Evolutionary conservation across 1,140 invertebrate species (phyloP).

Genomic region (Euwallacea similis): DNA sequence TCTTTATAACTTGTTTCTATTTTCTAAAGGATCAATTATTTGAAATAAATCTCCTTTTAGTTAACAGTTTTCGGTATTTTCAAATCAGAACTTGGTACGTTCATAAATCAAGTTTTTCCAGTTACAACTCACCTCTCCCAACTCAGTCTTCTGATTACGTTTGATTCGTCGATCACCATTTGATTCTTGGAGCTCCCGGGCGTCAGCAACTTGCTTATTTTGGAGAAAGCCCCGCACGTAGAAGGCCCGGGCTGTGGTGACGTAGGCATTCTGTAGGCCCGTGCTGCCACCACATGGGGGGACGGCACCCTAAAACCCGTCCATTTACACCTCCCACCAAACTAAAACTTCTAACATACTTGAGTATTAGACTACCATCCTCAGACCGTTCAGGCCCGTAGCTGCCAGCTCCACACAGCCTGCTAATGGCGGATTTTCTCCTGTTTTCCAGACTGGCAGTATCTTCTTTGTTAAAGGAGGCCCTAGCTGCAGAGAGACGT

Average conservation of each 20-base stretch:
- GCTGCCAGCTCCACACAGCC: conserved; percentile 53
- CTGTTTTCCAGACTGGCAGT: conserved; percentile 55
- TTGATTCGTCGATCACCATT: conserved; percentile 53
- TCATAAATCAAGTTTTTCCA: too few relatives aligned
- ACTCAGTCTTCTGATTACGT: conserved; percentile 68
- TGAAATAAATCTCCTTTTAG: too few relatives aligned
- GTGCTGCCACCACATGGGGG: conserved; percentile 60
- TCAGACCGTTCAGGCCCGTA: conserved; percentile 49
- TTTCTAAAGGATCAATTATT: too few relatives aligned
- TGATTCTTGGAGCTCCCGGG: conserved; percentile 56
- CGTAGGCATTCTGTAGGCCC: conserved; percentile 57
- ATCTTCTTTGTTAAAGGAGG: conserved; percentile 60
- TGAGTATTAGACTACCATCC: conserved; percentile 54
- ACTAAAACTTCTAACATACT: conserved; percentile 41
- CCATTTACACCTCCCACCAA: background rate
- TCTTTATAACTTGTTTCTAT: too few relatives aligned
- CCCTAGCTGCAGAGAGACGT: conserved; percentile 53
- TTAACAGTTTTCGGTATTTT: too few relatives aligned
- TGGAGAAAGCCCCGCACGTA: conserved; percentile 62
- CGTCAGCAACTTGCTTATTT: conserved; percentile 70
- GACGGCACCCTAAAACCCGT: conserved; percentile 59
- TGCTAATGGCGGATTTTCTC: conserved; percentile 62
- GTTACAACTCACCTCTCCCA: conserved; percentile 69
- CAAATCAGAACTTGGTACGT: too few relatives aligned
- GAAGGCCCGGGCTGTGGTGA: conserved; percentile 47